Evolutionary conservation across 2,888 invertebrate species (phyloP), one percentile per base, ranked within the genome.

Genomic region (Anagyrus pseudococci): DNA sequence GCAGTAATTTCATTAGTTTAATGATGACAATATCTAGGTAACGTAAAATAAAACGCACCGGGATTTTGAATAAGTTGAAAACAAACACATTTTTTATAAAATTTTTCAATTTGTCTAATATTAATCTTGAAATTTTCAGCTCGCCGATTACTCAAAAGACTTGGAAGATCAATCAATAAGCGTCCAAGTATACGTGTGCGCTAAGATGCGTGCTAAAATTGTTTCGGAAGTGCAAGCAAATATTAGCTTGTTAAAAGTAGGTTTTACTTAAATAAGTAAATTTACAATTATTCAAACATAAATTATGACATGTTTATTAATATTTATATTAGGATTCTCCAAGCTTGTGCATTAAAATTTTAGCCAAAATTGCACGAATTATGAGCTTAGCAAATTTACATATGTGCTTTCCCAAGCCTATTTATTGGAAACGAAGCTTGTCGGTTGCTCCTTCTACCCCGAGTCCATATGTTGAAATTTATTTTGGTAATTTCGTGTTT

Each of bases 301-400:
- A 7, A 29, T 29, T 29, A 29, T 7, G 29, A 7, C 10, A 10
- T 4, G 29, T 29, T 7, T 29, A 4, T 29, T 29, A 37, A n/a
- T 44, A 26, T 46, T 53, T 59, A n/a, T n/a, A n/a, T 25, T 40
- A 93, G 93, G 87, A 87, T 69, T 86, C 91, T 33, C 86, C 88
- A 20, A 85, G 86, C 23, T 88, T 90, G 78, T 91, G 92, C 78
- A 87, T 89, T 41, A 84, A 85, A 20, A 88, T 89, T 23, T 79
- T 94, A 66, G 89, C 92, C 6, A 85, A 86, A 10, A 90, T 92
- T 17, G 92, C 93, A 72, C 87, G 88, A 20, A 90, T 91, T 0
- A 86, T 88, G 2, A 90, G 92, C 76, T 82, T 94, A 66, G 93
- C 93, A 33, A 91, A 92, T 75, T 84, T 94, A 61, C 89, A 91